Evolutionary conservation across 1,140 invertebrate species (phyloP).

Genomic region (Oscheius sp.): DNA sequence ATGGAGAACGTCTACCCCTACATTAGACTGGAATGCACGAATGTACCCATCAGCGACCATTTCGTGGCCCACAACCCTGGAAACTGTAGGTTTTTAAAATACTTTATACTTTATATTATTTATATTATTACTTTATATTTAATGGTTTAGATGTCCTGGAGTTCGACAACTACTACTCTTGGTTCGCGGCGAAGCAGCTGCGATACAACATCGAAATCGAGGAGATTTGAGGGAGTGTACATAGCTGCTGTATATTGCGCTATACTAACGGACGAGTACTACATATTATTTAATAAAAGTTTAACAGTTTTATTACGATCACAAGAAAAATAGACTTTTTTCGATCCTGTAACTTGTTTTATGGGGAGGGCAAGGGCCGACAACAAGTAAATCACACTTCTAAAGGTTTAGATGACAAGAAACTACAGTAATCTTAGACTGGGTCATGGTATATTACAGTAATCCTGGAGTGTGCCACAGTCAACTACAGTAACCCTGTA

Average conservation of each 20-base stretch:
- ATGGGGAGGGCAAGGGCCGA: too few species aligned
- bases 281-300: constrained; percentile 2
- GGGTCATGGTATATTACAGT: too few species aligned
- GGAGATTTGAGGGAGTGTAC: constrained; percentile 29
- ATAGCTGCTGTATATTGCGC: constrained; percentile 1
- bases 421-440: too few species aligned
- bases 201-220: constrained; percentile 61
- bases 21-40: constrained; percentile 59
- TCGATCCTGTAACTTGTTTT: too few species aligned
- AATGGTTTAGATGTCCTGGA: constrained; percentile 55
- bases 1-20: constrained; percentile 60
- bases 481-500: too few species aligned
- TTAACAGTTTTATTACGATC: too few species aligned
- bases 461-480: too few species aligned
- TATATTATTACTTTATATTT: constrained; percentile 12
- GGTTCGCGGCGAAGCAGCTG: constrained; percentile 59
- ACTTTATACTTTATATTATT: background rate
- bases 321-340: too few species aligned
- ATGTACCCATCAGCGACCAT: constrained; percentile 54
- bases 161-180: constrained; percentile 60
- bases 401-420: too few species aligned
- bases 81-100: constrained; percentile 50
- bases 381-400: too few species aligned
- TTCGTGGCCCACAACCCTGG: constrained; percentile 52
- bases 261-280: background rate